phyloP scores from a whole-genome alignment of 2,888 invertebrate genomes.

The Polyommatus icarus region DNA sequence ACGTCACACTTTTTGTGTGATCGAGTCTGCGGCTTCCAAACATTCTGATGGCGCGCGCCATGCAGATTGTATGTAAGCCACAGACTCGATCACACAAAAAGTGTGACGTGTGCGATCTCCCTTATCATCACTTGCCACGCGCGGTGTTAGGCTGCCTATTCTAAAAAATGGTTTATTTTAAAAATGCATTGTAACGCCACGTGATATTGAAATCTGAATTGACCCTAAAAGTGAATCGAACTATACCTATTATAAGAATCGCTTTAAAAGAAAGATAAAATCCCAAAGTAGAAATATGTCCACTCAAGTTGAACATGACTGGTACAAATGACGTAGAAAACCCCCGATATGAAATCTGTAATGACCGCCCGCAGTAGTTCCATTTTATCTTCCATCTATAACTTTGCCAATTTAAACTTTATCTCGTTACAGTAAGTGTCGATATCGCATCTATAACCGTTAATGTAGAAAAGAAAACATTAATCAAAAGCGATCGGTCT shows the following conservation, averaged over 20 bases:
- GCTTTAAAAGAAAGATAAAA: not conserved
- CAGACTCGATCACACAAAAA: too few species aligned
- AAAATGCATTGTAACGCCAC: too few species aligned
- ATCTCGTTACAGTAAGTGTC: slow-evolving; percentile 23
- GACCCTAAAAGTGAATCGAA: too few species aligned
- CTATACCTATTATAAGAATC: not conserved
- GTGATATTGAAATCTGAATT: too few species aligned
- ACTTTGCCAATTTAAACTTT: slow-evolving; percentile 23
- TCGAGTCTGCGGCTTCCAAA: too few species aligned
- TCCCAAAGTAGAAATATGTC: not conserved
- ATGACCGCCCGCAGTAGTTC: slow-evolving; percentile 8
- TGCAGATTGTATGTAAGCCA: too few species aligned
- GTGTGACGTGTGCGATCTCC: too few species aligned
- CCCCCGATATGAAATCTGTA: slow-evolving; percentile 12
- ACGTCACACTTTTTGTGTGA: too few species aligned
- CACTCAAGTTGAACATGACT: slow-evolving; percentile 5
- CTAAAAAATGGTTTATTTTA: too few species aligned
- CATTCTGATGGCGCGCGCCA: too few species aligned
- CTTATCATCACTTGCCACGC: too few species aligned
- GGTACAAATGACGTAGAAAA: slow-evolving; percentile 11
- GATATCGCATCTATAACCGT: slow-evolving; percentile 25
- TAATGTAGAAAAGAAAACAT: slow-evolving; percentile 24
- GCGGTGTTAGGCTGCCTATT: too few species aligned
- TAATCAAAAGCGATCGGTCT: slow-evolving; percentile 26
- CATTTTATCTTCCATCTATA: slow-evolving; percentile 28